These are phyloP conservation scores for Archivesica marissinica DNA, from an alignment of 1,140 invertebrate genomes.

Conservation along the genomic window DNA sequence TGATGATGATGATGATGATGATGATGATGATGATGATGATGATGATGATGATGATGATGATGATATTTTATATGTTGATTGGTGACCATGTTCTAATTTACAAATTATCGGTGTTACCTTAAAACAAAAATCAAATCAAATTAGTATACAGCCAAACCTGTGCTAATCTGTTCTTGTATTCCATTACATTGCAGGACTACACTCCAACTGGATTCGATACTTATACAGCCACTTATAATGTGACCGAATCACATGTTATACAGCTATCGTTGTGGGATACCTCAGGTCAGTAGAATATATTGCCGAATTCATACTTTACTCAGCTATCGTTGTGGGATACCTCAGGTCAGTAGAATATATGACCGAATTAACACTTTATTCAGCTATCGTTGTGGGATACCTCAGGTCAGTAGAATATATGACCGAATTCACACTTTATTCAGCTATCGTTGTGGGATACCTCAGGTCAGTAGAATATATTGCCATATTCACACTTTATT, in stretches of 20 bases:
- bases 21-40: conserved; percentile 2
- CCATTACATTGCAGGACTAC: conserved; percentile 87
- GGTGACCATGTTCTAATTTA: too few relatives aligned
- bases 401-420: conserved; percentile 86
- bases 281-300: conserved; percentile 86
- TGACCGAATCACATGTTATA: conserved; percentile 86
- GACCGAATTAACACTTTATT: conserved; percentile 86
- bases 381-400: conserved; percentile 88
- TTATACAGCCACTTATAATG: conserved; percentile 86
- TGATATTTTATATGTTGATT: too few relatives aligned
- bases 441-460: conserved; percentile 88
- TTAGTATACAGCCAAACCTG: too few relatives aligned
- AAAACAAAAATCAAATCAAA: too few relatives aligned
- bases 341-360: conserved; percentile 86
- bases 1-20: not conserved
- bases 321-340: conserved; percentile 88
- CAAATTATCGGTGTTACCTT: too few relatives aligned
- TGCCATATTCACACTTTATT: too few relatives aligned
- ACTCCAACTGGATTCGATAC: conserved; percentile 88
- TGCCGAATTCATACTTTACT: conserved; percentile 86
- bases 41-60: conserved; percentile 2
- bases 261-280: conserved; percentile 88
- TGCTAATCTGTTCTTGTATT: too few relatives aligned
- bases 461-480: conserved; percentile 86
- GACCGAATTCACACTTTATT: conserved; percentile 86